Conservation (phyloP, 2,888 invertebrate genomes). For the Digitonthophagus gazella region DNA sequence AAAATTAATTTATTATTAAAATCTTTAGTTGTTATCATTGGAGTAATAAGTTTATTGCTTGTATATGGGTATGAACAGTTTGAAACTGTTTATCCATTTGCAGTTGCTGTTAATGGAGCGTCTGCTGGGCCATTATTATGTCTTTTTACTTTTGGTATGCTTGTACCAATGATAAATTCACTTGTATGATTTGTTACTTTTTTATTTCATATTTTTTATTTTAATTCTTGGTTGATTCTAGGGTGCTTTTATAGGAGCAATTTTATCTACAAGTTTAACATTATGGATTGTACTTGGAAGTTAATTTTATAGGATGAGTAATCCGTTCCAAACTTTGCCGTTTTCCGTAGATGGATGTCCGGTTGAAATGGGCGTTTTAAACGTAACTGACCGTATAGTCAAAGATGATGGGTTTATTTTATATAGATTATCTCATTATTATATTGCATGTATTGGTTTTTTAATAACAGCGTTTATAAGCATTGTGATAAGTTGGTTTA, state of each 20-base stretch:
- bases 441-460: constrained; percentile 65
- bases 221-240: neutral
- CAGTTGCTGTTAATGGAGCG: constrained; percentile 61
- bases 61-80: constrained; percentile 62
- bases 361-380: neutral
- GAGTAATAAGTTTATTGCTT: constrained; percentile 71
- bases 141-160: constrained; percentile 64
- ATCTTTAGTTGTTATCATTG: constrained; percentile 52
- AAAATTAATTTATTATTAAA: constrained; percentile 61
- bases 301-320: constrained; percentile 37
- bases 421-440: constrained; percentile 67
- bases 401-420: constrained; percentile 49
- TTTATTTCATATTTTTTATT: constrained; percentile 27
- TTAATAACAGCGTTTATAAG: constrained; percentile 60
- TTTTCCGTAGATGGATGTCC: constrained; percentile 31
- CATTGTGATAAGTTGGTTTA: constrained; percentile 61
- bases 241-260: constrained; percentile 43
- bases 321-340: constrained; percentile 42
- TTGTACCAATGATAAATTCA: constrained; percentile 62
- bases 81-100: constrained; percentile 66
- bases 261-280: constrained; percentile 32
- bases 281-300: constrained; percentile 39
- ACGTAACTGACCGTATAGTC: neutral
- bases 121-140: constrained; percentile 65
- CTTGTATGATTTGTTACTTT: constrained; percentile 56